Conservation (phyloP, 2,113 vertebrate genomes). For the Aegotheles bennettii region DNA sequence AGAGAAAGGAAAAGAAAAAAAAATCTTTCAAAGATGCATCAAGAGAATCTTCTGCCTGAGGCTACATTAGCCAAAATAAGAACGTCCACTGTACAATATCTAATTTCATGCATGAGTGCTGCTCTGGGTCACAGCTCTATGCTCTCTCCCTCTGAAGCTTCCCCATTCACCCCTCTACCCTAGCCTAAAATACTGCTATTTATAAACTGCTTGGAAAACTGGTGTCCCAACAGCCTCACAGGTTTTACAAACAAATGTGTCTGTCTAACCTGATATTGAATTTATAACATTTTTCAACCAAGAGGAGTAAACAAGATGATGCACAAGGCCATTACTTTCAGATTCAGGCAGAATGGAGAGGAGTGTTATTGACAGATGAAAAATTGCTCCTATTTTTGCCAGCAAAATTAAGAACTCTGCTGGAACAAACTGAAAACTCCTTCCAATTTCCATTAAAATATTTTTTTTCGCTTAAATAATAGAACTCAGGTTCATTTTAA, state of each 20-base stretch:
- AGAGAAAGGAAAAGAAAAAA: not conserved
- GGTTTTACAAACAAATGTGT: constrained; percentile 40
- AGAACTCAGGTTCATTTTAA: not conserved
- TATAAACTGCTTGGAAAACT: not conserved
- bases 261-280: not conserved
- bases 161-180: not conserved
- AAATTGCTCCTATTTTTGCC: constrained; percentile 22
- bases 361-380: constrained; percentile 14
- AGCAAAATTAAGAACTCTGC: constrained; percentile 18
- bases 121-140: not conserved
- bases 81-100: constrained; percentile 8
- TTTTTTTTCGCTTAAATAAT: not conserved
- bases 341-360: not conserved
- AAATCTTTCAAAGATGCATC: constrained; percentile 13
- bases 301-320: constrained; percentile 14
- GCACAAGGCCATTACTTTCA: constrained; percentile 7
- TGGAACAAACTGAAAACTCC: constrained; percentile 18
- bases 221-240: not conserved
- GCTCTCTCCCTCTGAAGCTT: not conserved
- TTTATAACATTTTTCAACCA: constrained; percentile 23
- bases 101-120: constrained; percentile 46
- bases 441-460: not conserved
- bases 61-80: constrained; percentile 43
- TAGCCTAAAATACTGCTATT: constrained; percentile 5
- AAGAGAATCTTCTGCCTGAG: constrained; percentile 31